Conservation (phyloP, 2,888 invertebrate species). For the Acleris sparsana region DNA sequence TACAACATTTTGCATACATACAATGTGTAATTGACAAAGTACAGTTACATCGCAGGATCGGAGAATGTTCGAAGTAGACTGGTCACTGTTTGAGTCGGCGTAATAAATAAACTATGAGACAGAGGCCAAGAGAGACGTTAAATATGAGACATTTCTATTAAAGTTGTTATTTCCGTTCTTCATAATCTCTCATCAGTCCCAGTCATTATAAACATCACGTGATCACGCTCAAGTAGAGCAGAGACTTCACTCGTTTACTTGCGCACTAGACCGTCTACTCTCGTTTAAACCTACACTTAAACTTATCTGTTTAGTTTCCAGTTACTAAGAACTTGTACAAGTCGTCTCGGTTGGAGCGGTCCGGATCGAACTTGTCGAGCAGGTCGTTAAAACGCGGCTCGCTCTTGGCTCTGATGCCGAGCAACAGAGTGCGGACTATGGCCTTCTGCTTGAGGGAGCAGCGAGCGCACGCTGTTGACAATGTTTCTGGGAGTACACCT, state of each 20-base stretch:
- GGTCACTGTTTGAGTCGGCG: too few relatives aligned
- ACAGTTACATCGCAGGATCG: not conserved
- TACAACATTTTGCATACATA: conserved; percentile 21
- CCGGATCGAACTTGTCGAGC: conserved; percentile 88
- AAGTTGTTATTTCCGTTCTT: too few relatives aligned
- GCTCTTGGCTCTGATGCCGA: conserved; percentile 87
- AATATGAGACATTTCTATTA: too few relatives aligned
- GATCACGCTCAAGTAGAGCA: too few relatives aligned
- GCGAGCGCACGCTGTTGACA: conserved; percentile 86
- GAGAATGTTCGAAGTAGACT: too few relatives aligned
- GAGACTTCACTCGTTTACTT: too few relatives aligned
- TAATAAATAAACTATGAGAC: too few relatives aligned
- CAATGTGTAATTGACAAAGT: conserved; percentile 5
- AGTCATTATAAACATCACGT: too few relatives aligned
- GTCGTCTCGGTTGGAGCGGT: conserved; percentile 85
- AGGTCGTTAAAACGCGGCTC: conserved; percentile 86
- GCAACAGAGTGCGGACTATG: conserved; percentile 85
- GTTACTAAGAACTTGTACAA: conserved; percentile 81
- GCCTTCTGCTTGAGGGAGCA: conserved; percentile 86
- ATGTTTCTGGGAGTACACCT: conserved; percentile 89
- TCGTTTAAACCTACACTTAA: not conserved
- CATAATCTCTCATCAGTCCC: too few relatives aligned
- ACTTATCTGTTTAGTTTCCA: conserved; percentile 63
- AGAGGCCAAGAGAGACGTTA: too few relatives aligned
- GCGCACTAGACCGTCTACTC: too few relatives aligned